Evolutionary conservation across 2,797 vertebrate genomes (phyloP).

Genomic region (Synaphobranchus kaupii): DNA sequence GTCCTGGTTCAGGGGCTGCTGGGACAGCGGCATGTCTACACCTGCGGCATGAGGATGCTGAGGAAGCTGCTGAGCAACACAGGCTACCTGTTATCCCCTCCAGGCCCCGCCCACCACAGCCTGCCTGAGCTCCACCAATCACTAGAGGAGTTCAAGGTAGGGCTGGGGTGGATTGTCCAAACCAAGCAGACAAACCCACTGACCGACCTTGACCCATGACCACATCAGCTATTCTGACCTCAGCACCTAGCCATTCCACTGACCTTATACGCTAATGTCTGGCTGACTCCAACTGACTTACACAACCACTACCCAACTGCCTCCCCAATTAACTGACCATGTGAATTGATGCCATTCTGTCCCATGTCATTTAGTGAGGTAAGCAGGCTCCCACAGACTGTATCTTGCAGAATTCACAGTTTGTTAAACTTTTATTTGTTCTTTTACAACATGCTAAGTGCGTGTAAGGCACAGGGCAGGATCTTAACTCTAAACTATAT

Average conservation of each 20-base stretch:
- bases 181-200: neutral
- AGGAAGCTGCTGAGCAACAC: constrained; percentile 65
- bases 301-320: neutral
- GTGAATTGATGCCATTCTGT: neutral
- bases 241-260: neutral
- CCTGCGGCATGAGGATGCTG: constrained; percentile 61
- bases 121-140: constrained; percentile 65
- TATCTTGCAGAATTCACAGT: neutral
- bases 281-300: neutral
- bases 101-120: constrained; percentile 58
- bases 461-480: too few species aligned
- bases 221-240: neutral
- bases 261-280: neutral
- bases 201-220: neutral
- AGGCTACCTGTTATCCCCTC: constrained; percentile 60
- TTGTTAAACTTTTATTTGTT: neutral
- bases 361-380: neutral
- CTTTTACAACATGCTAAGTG: neutral
- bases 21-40: constrained; percentile 71
- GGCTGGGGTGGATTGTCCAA: constrained; percentile 13
- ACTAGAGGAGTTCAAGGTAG: constrained; percentile 75
- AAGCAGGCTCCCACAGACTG: neutral
- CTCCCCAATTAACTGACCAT: neutral
- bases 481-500: too few species aligned
- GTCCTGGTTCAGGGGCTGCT: constrained; percentile 56